These are phyloP conservation scores for Pagetopsis macropterus DNA, from an alignment of 2,797 vertebrate genomes.

Conservation along the genomic window DNA sequence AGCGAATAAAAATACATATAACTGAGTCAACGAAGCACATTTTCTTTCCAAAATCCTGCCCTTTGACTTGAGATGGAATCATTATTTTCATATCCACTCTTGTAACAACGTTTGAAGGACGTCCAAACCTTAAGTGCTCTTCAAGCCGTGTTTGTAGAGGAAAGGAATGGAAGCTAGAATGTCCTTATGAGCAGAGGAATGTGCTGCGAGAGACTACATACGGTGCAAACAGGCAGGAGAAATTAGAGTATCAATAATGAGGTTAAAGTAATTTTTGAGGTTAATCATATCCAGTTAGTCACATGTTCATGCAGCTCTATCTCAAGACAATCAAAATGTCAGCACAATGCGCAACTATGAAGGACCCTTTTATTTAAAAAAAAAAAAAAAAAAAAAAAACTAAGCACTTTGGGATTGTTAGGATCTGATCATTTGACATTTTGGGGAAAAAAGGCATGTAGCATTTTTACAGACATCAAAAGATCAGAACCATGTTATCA, in stretches of 20 bases:
- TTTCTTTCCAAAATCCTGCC: not conserved
- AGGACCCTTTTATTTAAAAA: not conserved
- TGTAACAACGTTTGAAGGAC: conserved; percentile 23
- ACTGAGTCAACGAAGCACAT: not conserved
- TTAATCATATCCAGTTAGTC: conserved; percentile 43
- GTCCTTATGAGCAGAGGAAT: conserved; percentile 69
- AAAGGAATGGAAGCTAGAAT: conserved; percentile 28
- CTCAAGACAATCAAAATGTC: not conserved
- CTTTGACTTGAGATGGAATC: not conserved
- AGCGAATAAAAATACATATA: conserved; percentile 27
- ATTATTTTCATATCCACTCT: conserved; percentile 35
- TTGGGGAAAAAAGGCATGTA: not conserved
- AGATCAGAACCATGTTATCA: no score
- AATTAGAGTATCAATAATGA: conserved; percentile 54
- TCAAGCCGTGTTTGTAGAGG: conserved; percentile 33
- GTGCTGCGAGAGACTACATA: conserved; percentile 33
- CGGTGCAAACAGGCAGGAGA: conserved; percentile 26
- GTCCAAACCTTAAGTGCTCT: conserved; percentile 34
- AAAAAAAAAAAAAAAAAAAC: not conserved
- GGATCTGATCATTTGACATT: not conserved
- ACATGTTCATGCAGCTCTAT: conserved; percentile 23
- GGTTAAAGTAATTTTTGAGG: conserved; percentile 33
- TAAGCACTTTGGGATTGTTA: not conserved
- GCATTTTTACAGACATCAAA: not conserved
- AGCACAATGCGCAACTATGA: not conserved